Evolutionary conservation across 2,888 invertebrate genomes (phyloP).

Genomic region (Tenodera sinensis): DNA sequence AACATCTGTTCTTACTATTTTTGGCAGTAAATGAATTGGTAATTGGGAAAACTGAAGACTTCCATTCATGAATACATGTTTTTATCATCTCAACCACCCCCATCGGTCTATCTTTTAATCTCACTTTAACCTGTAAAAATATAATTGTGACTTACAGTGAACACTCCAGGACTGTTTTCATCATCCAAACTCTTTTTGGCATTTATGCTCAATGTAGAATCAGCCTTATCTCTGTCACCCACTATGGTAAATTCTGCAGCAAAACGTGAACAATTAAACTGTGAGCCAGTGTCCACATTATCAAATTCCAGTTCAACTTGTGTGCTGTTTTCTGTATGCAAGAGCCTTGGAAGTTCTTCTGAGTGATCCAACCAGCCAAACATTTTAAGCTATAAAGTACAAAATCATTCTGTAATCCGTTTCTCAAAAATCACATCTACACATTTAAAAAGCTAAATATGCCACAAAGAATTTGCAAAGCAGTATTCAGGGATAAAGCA

Average conservation of each 20-base stretch:
- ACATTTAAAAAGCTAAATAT: too few species aligned
- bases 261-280: conserved; percentile 56
- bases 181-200: conserved; percentile 62
- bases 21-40: not conserved
- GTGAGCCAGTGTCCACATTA: conserved; percentile 47
- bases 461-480: too few species aligned
- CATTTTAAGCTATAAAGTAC: conserved; percentile 51
- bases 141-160: conserved; percentile 50
- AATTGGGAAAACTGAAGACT: not conserved
- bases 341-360: conserved; percentile 56
- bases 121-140: not conserved
- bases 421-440: too few species aligned
- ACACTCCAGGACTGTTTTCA: conserved; percentile 71
- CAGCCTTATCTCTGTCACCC: conserved; percentile 46
- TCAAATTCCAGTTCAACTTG: conserved; percentile 60
- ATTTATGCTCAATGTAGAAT: conserved; percentile 45
- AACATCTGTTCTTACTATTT: too few species aligned
- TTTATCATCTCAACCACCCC: not conserved
- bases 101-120: not conserved
- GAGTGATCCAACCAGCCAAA: conserved; percentile 50
- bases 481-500: too few species aligned
- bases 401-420: not conserved
- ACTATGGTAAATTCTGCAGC: conserved; percentile 57
- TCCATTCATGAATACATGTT: too few species aligned
- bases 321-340: conserved; percentile 63